Conservation (phyloP, 2,113 vertebrate species). For the Macquaria ambigua region DNA sequence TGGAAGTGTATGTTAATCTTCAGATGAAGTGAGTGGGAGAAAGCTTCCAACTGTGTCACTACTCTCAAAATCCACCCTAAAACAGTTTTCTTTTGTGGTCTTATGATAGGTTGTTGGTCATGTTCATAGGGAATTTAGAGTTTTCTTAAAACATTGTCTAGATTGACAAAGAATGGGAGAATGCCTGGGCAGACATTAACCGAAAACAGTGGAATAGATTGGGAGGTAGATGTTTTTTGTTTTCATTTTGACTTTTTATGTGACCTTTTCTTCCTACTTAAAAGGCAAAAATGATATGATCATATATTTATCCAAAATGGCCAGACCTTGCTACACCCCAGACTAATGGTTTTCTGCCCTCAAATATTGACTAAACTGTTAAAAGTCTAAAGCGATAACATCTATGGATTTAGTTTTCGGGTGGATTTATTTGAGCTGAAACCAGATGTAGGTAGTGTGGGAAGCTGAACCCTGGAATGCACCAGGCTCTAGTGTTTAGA, state of each 20-base stretch:
- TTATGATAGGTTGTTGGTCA: not conserved
- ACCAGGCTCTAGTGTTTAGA: not conserved
- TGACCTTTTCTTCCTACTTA: not conserved
- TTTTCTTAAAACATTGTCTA: not conserved
- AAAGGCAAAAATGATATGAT: not conserved
- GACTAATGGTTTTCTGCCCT: not conserved
- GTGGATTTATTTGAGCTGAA: not conserved
- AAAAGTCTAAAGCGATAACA: not conserved
- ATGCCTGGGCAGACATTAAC: not conserved
- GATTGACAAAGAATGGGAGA: not conserved
- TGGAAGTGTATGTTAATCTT: not conserved
- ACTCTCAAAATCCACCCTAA: not conserved
- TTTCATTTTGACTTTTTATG: not conserved
- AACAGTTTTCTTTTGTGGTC: not conserved
- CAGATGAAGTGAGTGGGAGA: not conserved
- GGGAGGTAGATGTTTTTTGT: not conserved
- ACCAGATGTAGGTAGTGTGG: not conserved
- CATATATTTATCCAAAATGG: not conserved
- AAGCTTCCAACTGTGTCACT: not conserved
- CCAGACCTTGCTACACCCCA: not conserved
- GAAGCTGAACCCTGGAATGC: conserved; percentile 1
- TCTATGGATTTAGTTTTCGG: not conserved
- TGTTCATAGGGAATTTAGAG: not conserved
- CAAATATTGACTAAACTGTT: not conserved
- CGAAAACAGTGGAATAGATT: not conserved